Base-by-base conservation (phyloP, 37 sponge, comb jelly and placozoan species). In the Halisarca cf. caerulea region DNA sequence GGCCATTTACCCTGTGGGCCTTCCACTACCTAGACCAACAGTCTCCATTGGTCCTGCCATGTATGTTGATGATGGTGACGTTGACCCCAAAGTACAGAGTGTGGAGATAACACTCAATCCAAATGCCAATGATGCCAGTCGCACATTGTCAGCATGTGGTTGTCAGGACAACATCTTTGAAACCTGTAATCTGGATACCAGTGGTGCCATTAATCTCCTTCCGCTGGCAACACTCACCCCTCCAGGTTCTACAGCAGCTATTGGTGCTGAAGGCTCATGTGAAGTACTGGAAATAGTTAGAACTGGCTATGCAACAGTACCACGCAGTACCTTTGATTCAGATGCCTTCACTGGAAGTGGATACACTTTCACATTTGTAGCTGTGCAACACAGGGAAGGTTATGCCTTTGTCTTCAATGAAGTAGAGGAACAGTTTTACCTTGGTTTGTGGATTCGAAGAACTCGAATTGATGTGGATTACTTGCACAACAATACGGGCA, bases 21-120 rank as follows among this genome's bases (percentile, higher is more conserved):
- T 36, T 2, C 6, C n/a, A 23, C 6, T n/a, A 30, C 42, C 45
- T 74, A 32, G 53, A 43, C 20, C 47, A 0, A n/a, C 90, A 53
- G 24, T 5, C 20, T 89, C 93, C 38, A 93, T 93, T 68, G 93
- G 93, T 38, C 93, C 93, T 39, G 93, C 90, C 35, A 81, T 89
- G 1, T 71, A 85, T 18, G 81, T 93, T 21, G 55, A 41, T 41
- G 93, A 93, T 41, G 30, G 6, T 28, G 93, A 93, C 66, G 86
- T 78, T 5, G 34, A 36, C 17, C 68, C 77, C 32, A 43, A 77
- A 39, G 84, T 91, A 62, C 69, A 38, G 2, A 35, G 33, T 4
- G 36, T 87, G 5, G 30, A 30, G 6, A 70, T 91, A 39, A 81
- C 42, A 8, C 85, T 91, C 0, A 81, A 78, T 36, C 82, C 80